These are phyloP conservation scores for Apocrypta bakeri DNA, from an alignment of 1,140 invertebrate genomes.

Conservation along the genomic window DNA sequence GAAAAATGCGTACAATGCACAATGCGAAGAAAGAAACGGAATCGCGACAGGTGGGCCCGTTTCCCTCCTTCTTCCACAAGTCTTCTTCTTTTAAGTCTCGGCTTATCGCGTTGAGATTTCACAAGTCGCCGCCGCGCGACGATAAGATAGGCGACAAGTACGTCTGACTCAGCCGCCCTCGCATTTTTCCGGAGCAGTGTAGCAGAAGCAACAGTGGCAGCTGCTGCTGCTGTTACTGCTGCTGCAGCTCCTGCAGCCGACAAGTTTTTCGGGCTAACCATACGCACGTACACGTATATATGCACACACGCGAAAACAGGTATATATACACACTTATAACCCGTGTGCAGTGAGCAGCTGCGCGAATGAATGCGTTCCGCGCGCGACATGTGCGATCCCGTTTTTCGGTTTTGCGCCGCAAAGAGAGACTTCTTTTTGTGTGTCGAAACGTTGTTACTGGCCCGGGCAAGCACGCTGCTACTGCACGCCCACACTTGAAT, in stretches of 20 bases:
- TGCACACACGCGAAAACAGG: constrained; percentile 60
- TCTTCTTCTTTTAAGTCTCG: not conserved
- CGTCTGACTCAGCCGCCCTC: not conserved
- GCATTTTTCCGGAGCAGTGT: not conserved
- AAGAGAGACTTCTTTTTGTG: not conserved
- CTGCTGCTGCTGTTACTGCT: no score
- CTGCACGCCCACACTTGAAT: constrained; percentile 29
- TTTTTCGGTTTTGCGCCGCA: constrained; percentile 52
- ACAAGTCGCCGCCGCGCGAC: constrained; percentile 11
- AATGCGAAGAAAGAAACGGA: constrained; percentile 1
- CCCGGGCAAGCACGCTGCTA: no score
- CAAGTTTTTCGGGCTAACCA: not conserved
- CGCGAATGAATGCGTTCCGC: constrained; percentile 60
- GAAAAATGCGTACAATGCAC: not conserved
- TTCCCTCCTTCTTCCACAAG: no score
- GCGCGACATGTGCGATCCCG: constrained; percentile 69
- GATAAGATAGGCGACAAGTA: not conserved
- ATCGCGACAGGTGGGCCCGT: constrained; percentile 14
- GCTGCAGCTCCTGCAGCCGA: no score
- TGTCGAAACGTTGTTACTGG: not conserved
- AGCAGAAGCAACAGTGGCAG: no score
- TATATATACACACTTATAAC: constrained; percentile 59
- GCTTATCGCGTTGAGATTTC: not conserved
- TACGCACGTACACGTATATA: not conserved
- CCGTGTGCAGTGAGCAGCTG: constrained; percentile 62